These are phyloP conservation scores for Pollimyrus isidori DNA, from an alignment of 2,113 vertebrate genomes.

Conservation along the genomic window DNA sequence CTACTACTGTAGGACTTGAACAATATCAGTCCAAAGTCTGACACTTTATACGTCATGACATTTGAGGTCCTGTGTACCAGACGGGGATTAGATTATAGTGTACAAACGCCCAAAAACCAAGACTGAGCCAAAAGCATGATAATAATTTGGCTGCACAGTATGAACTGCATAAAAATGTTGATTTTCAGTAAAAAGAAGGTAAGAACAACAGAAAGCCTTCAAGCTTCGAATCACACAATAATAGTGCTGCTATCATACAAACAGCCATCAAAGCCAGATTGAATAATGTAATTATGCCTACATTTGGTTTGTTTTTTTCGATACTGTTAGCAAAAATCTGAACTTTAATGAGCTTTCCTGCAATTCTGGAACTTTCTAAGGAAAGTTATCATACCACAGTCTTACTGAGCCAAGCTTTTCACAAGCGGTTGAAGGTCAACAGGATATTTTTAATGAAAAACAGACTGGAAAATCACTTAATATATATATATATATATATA, in stretches of 20 bases:
- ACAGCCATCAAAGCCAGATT: not conserved
- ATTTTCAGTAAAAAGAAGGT: not conserved
- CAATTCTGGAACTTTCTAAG: not conserved
- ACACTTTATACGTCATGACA: not conserved
- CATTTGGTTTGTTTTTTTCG: not conserved
- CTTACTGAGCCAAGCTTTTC: not conserved
- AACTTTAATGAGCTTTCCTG: not conserved
- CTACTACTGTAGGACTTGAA: not conserved
- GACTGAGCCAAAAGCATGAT: not conserved
- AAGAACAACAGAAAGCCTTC: not conserved
- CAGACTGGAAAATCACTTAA: not conserved
- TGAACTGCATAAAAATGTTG: not conserved
- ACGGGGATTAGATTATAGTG: not conserved
- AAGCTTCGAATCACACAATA: not conserved
- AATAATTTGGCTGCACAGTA: not conserved
- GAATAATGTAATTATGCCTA: not conserved
- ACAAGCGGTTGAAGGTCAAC: not conserved
- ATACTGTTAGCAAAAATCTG: not conserved
- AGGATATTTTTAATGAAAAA: constrained; percentile 3
- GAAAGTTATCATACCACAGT: not conserved
- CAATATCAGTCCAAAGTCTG: not conserved
- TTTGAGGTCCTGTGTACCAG: not conserved
- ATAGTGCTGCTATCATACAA: not conserved
- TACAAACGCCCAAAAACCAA: not conserved
- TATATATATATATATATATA: no score